Evolutionary conservation across 2,113 vertebrate species (phyloP), one percentile per base, ranked within the genome.

Genomic region (Halichoeres trimaculatus): DNA sequence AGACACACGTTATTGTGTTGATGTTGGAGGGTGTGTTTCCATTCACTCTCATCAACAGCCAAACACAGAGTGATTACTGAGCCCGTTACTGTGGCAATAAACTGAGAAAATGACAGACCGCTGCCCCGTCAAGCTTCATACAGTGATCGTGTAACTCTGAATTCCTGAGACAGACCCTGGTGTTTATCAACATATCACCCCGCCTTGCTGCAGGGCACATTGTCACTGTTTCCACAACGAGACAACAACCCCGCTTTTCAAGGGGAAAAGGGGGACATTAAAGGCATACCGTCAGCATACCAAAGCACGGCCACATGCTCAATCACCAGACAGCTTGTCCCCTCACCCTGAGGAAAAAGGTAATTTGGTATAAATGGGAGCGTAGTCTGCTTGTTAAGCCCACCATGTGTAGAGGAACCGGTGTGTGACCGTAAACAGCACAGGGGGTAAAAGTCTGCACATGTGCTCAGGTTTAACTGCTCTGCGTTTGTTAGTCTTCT

Each of bases 221-320:
- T 50, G 62, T 50, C n/a, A 5, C 61, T 10, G n/a, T 63, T 70
- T 66, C 47, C 34, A 43, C 38, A 24, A 22, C 1, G 16, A 65
- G 48, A 73, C 45, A 54, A 56, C 60, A 58, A 41, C 20, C 57
- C 67, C 75, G 34, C 71, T 54, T 26, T 48, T 51, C 30, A 23
- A 61, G 76, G 52, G 48, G 13, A 52, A 81, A 76, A 60, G 7
- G 56, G 62, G 59, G 60, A 83, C 70, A 83, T 88, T 51, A 91
- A 90, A 88, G 83, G 40, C 69, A 90, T 83, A 87, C 67, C 85
- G 62, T 79, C 73, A 64, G 41, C 78, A 81, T 74, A 78, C 73
- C 56, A 24, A 48, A 65, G 51, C 70, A 41, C 1, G 0, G 69
- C 80, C 84, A 84, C 85, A 83, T 85, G 82, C 78, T 71, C 62